A percentile compares a stretch with the other conserved stretches of the same genome.
phyloP scores from a whole-genome alignment of 1,140 invertebrate species.

The Bombus consobrinus region DNA sequence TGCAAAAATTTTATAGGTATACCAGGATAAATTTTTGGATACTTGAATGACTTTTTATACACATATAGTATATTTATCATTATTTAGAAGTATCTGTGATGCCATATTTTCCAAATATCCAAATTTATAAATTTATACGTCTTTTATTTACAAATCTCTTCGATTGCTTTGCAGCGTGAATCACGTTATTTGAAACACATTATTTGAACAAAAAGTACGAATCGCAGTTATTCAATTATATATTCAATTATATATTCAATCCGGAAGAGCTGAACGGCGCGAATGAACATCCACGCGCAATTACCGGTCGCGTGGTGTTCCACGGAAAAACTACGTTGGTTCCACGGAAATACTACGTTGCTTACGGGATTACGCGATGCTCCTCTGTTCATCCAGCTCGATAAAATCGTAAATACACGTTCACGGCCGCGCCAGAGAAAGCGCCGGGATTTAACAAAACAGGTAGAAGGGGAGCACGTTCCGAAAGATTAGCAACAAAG shows the following conservation, averaged over 20 bases:
- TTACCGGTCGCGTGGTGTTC: background rate
- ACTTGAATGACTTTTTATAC: too few relatives aligned
- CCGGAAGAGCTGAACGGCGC: background rate
- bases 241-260: background rate
- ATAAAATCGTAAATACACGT: slow-evolving; percentile 36
- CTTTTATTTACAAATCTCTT: too few relatives aligned
- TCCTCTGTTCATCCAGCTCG: background rate
- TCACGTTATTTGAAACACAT: background rate
- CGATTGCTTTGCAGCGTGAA: too few relatives aligned
- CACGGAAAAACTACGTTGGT: background rate
- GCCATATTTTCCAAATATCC: too few relatives aligned
- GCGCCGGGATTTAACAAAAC: background rate
- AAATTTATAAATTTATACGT: too few relatives aligned
- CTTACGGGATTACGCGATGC: slow-evolving; percentile 26
- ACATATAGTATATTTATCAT: too few relatives aligned
- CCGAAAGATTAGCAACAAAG: slow-evolving; percentile 35
- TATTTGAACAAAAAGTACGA: background rate
- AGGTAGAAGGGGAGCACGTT: background rate
- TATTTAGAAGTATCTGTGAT: too few relatives aligned
- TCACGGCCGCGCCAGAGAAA: background rate
- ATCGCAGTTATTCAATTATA: background rate
- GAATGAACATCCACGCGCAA: slow-evolving; percentile 2
- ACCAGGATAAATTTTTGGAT: too few relatives aligned
- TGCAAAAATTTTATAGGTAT: too few relatives aligned
- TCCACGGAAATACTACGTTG: slow-evolving; percentile 14